Evolutionary conservation across 2,113 vertebrate species (phyloP).

Genomic region (Baryphthengus martii): DNA sequence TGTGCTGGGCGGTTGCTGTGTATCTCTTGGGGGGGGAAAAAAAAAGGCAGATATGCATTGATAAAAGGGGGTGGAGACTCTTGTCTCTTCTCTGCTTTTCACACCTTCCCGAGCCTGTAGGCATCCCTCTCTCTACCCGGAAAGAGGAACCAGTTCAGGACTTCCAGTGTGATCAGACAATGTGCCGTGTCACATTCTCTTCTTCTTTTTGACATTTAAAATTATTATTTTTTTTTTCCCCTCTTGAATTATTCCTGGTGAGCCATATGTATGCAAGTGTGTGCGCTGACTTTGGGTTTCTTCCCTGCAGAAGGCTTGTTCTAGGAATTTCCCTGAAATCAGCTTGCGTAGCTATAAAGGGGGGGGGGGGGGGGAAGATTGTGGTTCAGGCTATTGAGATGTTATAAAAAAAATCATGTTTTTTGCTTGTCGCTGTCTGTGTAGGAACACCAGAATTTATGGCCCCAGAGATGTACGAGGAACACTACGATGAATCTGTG

Average conservation of each 20-base stretch:
- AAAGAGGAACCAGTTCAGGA: not conserved
- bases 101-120: not conserved
- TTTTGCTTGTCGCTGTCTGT: not conserved
- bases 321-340: not conserved
- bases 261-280: not conserved
- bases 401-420: fast-evolving
- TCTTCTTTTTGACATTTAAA: not conserved
- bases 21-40: not conserved
- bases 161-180: not conserved
- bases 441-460: conserved; percentile 97
- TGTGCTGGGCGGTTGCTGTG: not conserved
- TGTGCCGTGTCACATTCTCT: not conserved
- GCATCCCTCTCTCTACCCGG: not conserved
- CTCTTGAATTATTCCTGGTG: not conserved
- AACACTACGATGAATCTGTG: conserved; percentile 94
- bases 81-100: not conserved
- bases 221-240: no score
- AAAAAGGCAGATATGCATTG: not conserved
- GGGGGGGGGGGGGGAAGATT: no score
- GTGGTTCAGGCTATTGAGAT: not conserved
- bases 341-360: not conserved
- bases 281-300: not conserved
- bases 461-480: conserved; percentile 99
- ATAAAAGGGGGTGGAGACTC: not conserved
- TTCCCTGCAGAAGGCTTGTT: not conserved